Evolutionary conservation across 2,113 vertebrate species (phyloP).

Genomic region (Hippocampus abdominalis): DNA sequence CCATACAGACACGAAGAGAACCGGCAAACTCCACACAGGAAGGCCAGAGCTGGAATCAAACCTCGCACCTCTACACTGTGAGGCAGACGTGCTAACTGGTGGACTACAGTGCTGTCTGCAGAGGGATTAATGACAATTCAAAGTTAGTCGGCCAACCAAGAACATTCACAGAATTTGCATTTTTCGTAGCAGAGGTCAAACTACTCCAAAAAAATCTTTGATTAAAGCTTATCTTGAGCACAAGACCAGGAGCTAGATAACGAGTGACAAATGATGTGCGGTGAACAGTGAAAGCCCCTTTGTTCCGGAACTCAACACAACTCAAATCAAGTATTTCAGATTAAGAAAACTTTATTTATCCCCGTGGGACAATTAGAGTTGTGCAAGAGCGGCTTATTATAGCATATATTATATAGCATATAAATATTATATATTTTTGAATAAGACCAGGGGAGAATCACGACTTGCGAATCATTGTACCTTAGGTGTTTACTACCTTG

Average conservation of each 20-base stretch:
- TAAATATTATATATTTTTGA: no score
- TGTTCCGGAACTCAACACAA: not conserved
- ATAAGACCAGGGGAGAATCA: not conserved
- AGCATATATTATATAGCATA: no score
- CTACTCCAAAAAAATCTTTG: not conserved
- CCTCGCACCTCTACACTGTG: no score
- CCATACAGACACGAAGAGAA: no score
- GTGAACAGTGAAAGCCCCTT: not conserved
- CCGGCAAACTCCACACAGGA: no score
- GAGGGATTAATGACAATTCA: slow-evolving; percentile 14
- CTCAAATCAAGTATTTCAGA: not conserved
- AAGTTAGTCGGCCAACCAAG: not conserved
- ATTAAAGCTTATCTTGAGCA: not conserved
- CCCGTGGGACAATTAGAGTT: no score
- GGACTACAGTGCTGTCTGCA: not conserved
- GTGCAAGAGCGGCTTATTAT: no score
- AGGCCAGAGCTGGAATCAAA: no score
- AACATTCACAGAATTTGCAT: slow-evolving; percentile 3
- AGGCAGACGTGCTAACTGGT: no score
- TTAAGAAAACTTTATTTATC: no score
- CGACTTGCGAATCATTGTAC: not conserved
- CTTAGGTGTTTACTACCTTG: not conserved
- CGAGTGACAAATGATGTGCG: not conserved
- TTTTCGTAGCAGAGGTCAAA: not conserved
- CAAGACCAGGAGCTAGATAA: not conserved